These are phyloP conservation scores for Hedya salicella DNA, from an alignment of 2,888 invertebrate genomes.

Conservation along the genomic window DNA sequence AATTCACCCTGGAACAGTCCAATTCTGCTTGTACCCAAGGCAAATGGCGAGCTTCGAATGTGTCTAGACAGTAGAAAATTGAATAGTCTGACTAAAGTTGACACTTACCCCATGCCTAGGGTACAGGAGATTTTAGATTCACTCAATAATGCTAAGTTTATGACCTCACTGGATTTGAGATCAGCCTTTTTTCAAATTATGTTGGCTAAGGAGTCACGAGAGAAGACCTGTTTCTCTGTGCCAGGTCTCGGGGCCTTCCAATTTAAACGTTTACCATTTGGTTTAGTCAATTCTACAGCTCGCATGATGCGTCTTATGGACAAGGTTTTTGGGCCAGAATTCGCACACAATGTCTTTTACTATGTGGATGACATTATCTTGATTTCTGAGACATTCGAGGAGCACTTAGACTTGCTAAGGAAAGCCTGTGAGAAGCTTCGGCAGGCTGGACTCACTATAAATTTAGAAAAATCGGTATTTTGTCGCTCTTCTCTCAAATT, in stretches of 20 bases:
- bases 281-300: background rate
- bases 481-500: too few relatives aligned
- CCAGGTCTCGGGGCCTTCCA: background rate
- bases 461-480: too few relatives aligned
- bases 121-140: too few relatives aligned
- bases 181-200: background rate
- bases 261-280: background rate
- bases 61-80: too few relatives aligned
- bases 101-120: background rate
- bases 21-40: too few relatives aligned
- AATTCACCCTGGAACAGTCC: too few relatives aligned
- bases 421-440: background rate
- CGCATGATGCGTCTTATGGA: background rate
- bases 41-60: too few relatives aligned
- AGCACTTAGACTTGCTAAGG: background rate
- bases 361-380: background rate
- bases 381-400: background rate
- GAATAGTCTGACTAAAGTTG: too few relatives aligned
- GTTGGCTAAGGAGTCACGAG: background rate
- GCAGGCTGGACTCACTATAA: too few relatives aligned
- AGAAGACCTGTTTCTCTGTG: background rate
- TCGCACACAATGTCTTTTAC: background rate
- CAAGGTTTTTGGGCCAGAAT: background rate
- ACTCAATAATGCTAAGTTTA: background rate
- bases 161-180: background rate